Base-by-base conservation (phyloP, 2,113 vertebrate genomes). In the Hyperoodon ampullatus region DNA sequence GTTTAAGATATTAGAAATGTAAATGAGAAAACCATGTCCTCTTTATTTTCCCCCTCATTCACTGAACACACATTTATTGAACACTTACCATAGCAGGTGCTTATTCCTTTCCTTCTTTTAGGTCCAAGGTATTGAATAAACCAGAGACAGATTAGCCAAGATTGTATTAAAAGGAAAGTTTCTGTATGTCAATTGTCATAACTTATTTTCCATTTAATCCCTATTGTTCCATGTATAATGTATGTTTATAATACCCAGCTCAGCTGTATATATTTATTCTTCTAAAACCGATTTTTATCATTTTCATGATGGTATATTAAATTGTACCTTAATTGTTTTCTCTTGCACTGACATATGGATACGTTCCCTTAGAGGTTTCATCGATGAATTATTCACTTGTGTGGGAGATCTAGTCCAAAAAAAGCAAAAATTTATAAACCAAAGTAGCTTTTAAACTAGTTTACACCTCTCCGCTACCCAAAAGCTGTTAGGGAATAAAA, bases 271-370 rank as follows among this genome's bases (percentile, higher is more conserved):
- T 78, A 94, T 87, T 81, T 65, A 66, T 55, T 90, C 94, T 95
- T 94, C 26, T 74, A 84, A 77, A 93, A 89, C 95, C 4, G 30
- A 53, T 90, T 83, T 93, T 71, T 84, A 71, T 87, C 35, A 93
- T 92, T 89, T 97, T 89, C 71, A 92, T 61, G 2, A 60, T 3
- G 93, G 35, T 70, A 87, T 5, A 88, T 92, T 78, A 94, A 55
- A 92, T 6, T 92, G 3, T 99, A 99, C 99, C 99, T 99, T 99
- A 63, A 95, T 95, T 96, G 98, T 98, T 94, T 98, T 98, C 96
- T 98, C 98, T 97, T 98, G 98, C 85, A 98, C 66, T 63, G 97
- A 98, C 88, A 98, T 99, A 95, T 98, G 98, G 98, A 99, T 88
- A 65, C 99, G 98, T 92, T 99, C 98, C 97, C 97, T 98, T 44